Evolutionary conservation across 2,113 vertebrate species (phyloP), one percentile per base, ranked within the genome.

Genomic region (Trochalopteron elliotii): DNA sequence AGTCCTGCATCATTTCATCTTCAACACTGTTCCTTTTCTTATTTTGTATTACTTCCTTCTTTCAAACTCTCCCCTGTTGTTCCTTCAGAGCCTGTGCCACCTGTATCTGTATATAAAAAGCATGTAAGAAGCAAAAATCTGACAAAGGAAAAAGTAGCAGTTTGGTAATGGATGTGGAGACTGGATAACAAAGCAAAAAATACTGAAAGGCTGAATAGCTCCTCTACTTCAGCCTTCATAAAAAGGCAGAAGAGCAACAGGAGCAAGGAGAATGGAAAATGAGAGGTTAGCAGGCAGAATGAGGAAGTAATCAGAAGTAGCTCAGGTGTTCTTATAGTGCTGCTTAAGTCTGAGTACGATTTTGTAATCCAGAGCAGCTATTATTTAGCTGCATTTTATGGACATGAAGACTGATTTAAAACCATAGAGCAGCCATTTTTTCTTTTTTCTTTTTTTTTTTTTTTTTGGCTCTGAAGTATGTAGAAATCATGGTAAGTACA

Each of bases 131-230:
- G 79, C 57, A 93, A 87, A 87, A 95, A 59, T 63, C 68, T 84
- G 72, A 68, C 94, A 95, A 95, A 94, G 70, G 77, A 72, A 87
- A 88, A 94, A 59, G 76, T 74, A 83, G 47, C 70, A 40, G 49
- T 87, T 94, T 76, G 55, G 68, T 96, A 96, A 95, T 94, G 83
- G 88, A 44, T 70, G 57, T 68, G 57, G 47, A 94, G 88, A 94
- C 76, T 7, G 1, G 61, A 57, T 93, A 83, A 93, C 72, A 95
- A 96, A 92, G 91, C 79, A 0, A 0, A 77, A 85, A 93, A 80
- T 0, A 6, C 72, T 87, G 72, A 83, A 91, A 95, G 68, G 69
- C 83, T 95, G 93, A 95, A 94, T 83, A 90, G 82, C 76, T 83
- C 11, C 56, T 92, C 72, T 81, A 49, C 65, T 93, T 76, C 80